Evolutionary conservation across 2,888 invertebrate genomes (phyloP), one percentile per base, ranked within the genome.

Genomic region (Eupithecia vulgata): DNA sequence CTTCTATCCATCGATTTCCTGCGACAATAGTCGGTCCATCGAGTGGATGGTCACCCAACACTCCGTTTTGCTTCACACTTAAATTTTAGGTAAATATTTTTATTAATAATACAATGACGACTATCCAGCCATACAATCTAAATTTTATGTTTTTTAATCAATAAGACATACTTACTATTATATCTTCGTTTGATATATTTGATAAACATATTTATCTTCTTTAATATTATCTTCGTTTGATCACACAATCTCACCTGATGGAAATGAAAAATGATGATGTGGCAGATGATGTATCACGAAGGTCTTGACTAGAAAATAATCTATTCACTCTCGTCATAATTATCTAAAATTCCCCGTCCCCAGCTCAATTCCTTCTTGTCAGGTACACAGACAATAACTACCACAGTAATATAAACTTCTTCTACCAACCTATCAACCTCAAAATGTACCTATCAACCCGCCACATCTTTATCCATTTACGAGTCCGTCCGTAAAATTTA

Each of bases 331-430:
- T 13, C 15, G 13, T 17, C 8, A n/a, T 17, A 45, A 45, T 45
- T 45, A n/a, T n/a, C 42, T 42, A 15, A 42, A 15, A n/a, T 0
- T 45, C 2, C 17, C 7, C 25, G 5, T 57, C 25, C 25, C 25
- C 12, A 21, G 10, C 12, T 25, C 25, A 57, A 12, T 5, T 57
- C 57, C 4, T 57, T 12, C 12, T 25, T 57, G 57, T 57, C 57
- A 57, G 25, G 21, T 13, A 25, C 57, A 57, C 12, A 57, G 25
- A 57, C 12, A 21, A 52, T 21, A 10, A 21, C 48, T 1, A 57
- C 57, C 25, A 25, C 57, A 57, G 57, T 57, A 57, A 57, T 57
- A 25, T 57, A 57, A 57, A 57, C 21, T 25, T 57, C 21, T 52
- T n/a, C n/a, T n/a, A n/a, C n/a, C n/a, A n/a, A n/a, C n/a, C n/a